phyloP scores from a whole-genome alignment of 2,888 invertebrate species.

The Pyrochroa serraticornis region DNA sequence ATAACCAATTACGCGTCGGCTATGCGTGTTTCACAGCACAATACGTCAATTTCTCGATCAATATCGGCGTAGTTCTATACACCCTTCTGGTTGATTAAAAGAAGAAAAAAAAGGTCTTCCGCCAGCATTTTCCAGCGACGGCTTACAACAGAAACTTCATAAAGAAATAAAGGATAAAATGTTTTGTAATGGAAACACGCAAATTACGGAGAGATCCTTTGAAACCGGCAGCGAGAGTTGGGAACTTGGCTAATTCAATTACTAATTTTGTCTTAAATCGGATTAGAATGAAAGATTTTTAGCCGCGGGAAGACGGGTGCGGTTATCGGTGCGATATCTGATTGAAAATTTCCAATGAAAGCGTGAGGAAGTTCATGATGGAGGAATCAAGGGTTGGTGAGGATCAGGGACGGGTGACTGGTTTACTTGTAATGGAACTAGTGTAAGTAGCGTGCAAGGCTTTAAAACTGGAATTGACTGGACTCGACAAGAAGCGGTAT shows the following conservation, averaged over 20 bases:
- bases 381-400: no score
- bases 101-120: neutral
- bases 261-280: neutral
- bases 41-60: neutral
- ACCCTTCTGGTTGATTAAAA: neutral
- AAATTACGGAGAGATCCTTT: conserved; percentile 4
- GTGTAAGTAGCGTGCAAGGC: no score
- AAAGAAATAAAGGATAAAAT: conserved; percentile 3
- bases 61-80: neutral
- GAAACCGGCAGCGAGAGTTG: neutral
- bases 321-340: no score
- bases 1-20: neutral
- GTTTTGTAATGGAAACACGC: conserved; percentile 10
- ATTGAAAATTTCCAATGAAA: no score
- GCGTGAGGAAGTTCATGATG: no score
- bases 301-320: neutral
- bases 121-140: neutral
- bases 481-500: no score
- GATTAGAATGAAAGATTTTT: neutral
- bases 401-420: no score
- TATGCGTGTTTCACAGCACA: neutral
- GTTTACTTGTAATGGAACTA: no score
- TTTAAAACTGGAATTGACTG: no score
- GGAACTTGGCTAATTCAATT: conserved; percentile 2
- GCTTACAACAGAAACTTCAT: neutral